These are phyloP conservation scores for Drosophila conformis DNA, from an alignment of 2,888 invertebrate genomes.

Conservation along the genomic window DNA sequence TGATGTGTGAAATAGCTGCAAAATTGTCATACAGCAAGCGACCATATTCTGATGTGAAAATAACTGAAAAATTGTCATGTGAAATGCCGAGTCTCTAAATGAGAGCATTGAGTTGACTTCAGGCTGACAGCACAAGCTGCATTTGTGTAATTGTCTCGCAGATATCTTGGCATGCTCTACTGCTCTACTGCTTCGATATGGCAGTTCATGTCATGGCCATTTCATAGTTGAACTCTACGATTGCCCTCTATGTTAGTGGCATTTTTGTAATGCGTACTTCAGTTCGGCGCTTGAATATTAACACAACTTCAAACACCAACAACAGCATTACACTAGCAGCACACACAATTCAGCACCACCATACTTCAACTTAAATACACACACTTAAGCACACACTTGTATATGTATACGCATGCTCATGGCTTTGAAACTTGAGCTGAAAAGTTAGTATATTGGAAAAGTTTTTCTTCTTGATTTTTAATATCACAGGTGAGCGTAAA, in stretches of 20 bases:
- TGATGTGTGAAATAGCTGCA: conserved; percentile 23
- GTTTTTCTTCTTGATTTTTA: conserved; percentile 81
- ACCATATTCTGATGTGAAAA: conserved; percentile 9
- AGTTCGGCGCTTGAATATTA: conserved; percentile 34
- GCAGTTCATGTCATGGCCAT: conserved; percentile 20
- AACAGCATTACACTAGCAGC: conserved; percentile 58
- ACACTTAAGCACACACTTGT: conserved; percentile 25
- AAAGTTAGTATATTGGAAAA: conserved; percentile 82
- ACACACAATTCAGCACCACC: conserved; percentile 17
- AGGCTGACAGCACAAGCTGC: not conserved
- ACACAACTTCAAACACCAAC: conserved; percentile 67
- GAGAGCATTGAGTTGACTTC: not conserved
- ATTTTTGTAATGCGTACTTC: conserved; percentile 40
- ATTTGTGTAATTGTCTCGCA: conserved; percentile 29
- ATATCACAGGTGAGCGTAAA: conserved; percentile 81
- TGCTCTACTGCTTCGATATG: conserved; percentile 4
- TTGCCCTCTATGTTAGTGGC: conserved; percentile 36
- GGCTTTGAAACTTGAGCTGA: conserved; percentile 67
- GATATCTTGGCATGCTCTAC: conserved; percentile 12
- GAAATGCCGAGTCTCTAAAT: not conserved
- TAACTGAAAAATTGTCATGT: conserved; percentile 11
- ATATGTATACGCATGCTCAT: conserved; percentile 25
- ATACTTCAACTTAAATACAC: conserved; percentile 3
- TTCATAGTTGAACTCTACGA: conserved; percentile 17
- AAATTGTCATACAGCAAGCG: conserved; percentile 1